phyloP scores from a whole-genome alignment of 2,113 vertebrate genomes.

The Labeo rohita region DNA sequence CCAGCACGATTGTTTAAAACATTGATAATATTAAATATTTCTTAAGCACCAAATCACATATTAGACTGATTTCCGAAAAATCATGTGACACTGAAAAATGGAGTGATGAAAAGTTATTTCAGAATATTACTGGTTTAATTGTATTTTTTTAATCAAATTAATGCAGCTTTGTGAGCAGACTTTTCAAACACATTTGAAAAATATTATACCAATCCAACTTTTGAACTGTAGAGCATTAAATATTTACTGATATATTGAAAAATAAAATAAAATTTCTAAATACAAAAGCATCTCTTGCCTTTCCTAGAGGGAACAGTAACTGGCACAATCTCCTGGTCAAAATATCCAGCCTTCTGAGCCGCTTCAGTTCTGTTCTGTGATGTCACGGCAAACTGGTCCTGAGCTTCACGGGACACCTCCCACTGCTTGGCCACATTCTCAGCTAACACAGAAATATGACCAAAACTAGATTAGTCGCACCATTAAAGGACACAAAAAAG shows the following conservation, averaged over 20 bases:
- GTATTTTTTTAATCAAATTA: not conserved
- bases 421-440: conserved; percentile 96
- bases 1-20: not conserved
- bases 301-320: conserved; percentile 87
- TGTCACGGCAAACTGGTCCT: conserved; percentile 84
- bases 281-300: conserved; percentile 69
- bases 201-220: too few species aligned
- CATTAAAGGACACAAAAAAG: not conserved
- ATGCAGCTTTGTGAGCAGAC: too few species aligned
- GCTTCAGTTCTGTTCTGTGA: conserved; percentile 89
- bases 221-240: not conserved
- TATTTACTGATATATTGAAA: not conserved
- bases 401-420: conserved; percentile 84
- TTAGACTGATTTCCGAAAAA: not conserved
- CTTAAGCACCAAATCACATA: not conserved
- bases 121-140: too few species aligned
- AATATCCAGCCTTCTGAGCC: conserved; percentile 90
- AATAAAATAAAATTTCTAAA: too few species aligned
- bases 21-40: not conserved
- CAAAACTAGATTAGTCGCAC: conserved; percentile 27
- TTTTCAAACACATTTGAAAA: too few species aligned
- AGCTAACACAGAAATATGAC: conserved; percentile 71
- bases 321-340: conserved; percentile 91
- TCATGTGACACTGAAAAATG: not conserved
- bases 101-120: not conserved